phyloP scores from a whole-genome alignment of 2,888 invertebrate genomes.

The Incurvaria masculella region DNA sequence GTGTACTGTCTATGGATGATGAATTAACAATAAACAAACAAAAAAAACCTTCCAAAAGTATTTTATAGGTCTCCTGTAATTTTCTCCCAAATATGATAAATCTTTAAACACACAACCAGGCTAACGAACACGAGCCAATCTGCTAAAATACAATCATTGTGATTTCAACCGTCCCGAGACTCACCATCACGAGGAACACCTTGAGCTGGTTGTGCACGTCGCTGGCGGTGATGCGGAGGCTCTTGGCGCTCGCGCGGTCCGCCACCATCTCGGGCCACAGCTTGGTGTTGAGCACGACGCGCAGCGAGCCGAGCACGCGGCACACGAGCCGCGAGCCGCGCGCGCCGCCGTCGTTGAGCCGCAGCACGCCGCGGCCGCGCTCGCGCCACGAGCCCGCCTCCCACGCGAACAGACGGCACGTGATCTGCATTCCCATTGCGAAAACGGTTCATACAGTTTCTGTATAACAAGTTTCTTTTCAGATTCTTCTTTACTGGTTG shows the following conservation, averaged over 20 bases:
- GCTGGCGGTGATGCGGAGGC: constrained; percentile 82
- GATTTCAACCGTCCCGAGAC: too few species aligned
- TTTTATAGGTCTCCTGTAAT: too few species aligned
- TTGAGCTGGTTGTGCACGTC: constrained; percentile 80
- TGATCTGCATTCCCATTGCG: constrained; percentile 60
- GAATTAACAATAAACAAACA: too few species aligned
- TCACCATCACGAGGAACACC: constrained; percentile 81
- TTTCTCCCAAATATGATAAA: too few species aligned
- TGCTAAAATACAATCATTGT: too few species aligned
- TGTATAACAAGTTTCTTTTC: too few species aligned
- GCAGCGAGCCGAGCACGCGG: constrained; percentile 82
- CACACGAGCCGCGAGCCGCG: constrained; percentile 79
- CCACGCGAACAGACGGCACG: constrained; percentile 87
- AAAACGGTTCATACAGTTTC: too few species aligned
- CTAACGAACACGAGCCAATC: too few species aligned
- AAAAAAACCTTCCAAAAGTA: too few species aligned
- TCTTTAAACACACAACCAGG: too few species aligned
- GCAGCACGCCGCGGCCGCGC: constrained; percentile 82
- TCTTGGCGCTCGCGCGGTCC: constrained; percentile 83
- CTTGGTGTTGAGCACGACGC: constrained; percentile 90
- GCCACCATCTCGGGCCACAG: constrained; percentile 92
- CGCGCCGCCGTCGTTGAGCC: constrained; percentile 75
- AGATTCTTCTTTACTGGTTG: too few species aligned
- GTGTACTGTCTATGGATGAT: too few species aligned
- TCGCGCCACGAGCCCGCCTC: constrained; percentile 87